These are phyloP conservation scores for Drosophila obscura DNA, from an alignment of 1,140 invertebrate species.

Conservation along the genomic window DNA sequence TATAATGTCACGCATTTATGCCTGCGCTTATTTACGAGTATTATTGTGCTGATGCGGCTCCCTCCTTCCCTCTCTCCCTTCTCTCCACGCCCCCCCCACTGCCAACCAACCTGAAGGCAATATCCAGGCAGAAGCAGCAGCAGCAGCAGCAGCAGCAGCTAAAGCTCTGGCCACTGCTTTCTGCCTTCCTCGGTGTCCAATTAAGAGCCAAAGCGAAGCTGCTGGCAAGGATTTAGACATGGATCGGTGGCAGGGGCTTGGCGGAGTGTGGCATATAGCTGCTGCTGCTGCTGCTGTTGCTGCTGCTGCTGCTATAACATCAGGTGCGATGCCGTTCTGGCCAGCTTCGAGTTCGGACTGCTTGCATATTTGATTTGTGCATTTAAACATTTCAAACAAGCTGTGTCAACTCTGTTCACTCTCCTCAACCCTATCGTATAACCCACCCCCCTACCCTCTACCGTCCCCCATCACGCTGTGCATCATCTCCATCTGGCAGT, in stretches of 20 bases:
- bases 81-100: neutral
- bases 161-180: slow-evolving; percentile 28
- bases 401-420: slow-evolving; percentile 15
- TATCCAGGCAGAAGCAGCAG: slow-evolving; percentile 14
- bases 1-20: slow-evolving; percentile 68
- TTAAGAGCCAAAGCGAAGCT: slow-evolving; percentile 58
- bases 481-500: slow-evolving; percentile 5
- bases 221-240: slow-evolving; percentile 36
- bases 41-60: slow-evolving; percentile 34
- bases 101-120: neutral
- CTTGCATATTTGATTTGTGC: slow-evolving; percentile 81
- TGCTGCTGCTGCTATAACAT: slow-evolving; percentile 37
- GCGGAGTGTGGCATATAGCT: slow-evolving; percentile 20
- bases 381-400: slow-evolving; percentile 79
- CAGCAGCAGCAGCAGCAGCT: neutral
- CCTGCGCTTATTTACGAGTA: slow-evolving; percentile 55
- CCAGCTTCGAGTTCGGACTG: slow-evolving; percentile 41
- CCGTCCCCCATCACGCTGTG: slow-evolving; percentile 7
- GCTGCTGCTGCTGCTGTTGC: neutral
- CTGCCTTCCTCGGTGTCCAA: slow-evolving; percentile 61
- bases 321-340: slow-evolving; percentile 54
- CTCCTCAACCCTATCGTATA: neutral
- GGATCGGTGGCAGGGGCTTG: slow-evolving; percentile 9
- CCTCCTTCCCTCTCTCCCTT: no score
- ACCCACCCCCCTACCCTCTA: neutral